Evolutionary conservation across 2,888 invertebrate species (phyloP), one percentile per base, ranked within the genome.

Genomic region (Lithophane socia): DNA sequence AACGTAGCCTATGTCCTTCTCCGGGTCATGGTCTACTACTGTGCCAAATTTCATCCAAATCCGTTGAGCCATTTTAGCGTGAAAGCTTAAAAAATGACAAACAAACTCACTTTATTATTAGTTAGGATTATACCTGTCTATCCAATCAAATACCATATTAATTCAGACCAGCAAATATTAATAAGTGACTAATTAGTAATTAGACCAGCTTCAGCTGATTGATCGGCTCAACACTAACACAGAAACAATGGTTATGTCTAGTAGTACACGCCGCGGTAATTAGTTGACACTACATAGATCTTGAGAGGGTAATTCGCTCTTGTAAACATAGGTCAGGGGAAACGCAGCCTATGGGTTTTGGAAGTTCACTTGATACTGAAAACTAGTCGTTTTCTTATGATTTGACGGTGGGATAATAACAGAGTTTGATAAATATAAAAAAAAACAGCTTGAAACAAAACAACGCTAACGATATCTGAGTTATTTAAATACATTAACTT

Each of bases 111-210:
- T 37, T 37, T 37, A 37, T 5, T 37, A 37, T 37, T 37, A 37
- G 37, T 37, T 37, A 37, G 37, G 37, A 37, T 37, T 44, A 21
- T 58, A 47, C 47, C 18, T 63, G n/a, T 49, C 7, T 29, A 67
- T 58, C n/a, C 12, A 65, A 72, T 56, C 52, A 66, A 73, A 78
- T 12, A 44, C 13, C 21, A 54, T 16, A 80, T 37, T 73, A 52
- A 74, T 68, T 44, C n/a, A 67, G 12, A 71, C 42, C 37, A 60
- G 29, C 47, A 52, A 73, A 79, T 73, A 70, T 63, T 47, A 80
- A 60, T 49, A 80, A 80, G 52, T 70, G 21, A n/a, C 29, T 80
- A 78, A 81, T 81, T 61, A 67, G 42, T 72, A 64, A 81, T 80
- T 61, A 70, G 67, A 56, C 37, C 75, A 70, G 52, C 64, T 82